Conservation (phyloP, 2,113 vertebrate genomes). For the Sylvicapra grimmia region DNA sequence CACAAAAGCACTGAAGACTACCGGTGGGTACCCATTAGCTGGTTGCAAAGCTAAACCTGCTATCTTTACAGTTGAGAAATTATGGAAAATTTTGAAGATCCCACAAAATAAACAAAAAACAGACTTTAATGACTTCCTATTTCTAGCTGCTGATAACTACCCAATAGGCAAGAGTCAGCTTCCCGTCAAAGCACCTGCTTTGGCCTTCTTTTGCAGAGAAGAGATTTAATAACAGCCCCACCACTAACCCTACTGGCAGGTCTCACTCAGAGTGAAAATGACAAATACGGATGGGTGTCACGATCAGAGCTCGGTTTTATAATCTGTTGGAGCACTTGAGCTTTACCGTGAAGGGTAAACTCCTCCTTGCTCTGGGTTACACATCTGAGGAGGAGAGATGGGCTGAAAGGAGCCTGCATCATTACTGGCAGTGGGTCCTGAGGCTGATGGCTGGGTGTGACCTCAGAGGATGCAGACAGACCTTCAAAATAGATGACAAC, state of each 20-base stretch:
- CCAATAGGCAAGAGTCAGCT: background rate
- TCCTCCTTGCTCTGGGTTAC: background rate
- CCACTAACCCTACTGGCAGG: background rate
- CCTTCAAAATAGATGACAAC: conserved; percentile 31
- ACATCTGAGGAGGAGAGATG: background rate
- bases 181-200: background rate
- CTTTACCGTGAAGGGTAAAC: background rate
- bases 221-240: background rate
- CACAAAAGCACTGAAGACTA: background rate
- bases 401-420: background rate
- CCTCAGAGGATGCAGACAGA: conserved; percentile 14
- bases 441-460: background rate
- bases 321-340: background rate
- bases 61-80: background rate
- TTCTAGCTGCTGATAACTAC: background rate
- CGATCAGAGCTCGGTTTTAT: conserved; percentile 15
- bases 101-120: background rate
- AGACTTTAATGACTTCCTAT: background rate
- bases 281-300: background rate
- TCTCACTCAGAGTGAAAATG: background rate
- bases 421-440: background rate
- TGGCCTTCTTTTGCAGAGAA: background rate
- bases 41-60: background rate
- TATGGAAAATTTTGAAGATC: background rate
- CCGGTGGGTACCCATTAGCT: background rate